Conservation (phyloP, 2,113 vertebrate genomes). For the Phylloscopus trochilus region DNA sequence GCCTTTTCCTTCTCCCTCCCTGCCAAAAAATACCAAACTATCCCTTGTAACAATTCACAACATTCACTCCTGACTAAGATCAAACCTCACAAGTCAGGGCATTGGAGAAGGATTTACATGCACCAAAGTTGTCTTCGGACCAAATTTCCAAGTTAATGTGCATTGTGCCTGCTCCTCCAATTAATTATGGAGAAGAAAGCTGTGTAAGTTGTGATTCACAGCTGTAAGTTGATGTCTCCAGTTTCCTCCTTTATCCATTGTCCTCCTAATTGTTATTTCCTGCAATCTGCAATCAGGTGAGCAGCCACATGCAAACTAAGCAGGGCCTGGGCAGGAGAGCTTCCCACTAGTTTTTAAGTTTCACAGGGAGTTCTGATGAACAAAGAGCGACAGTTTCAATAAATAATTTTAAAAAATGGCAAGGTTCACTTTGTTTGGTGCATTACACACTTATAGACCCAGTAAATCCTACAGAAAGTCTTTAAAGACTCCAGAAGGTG, state of each 20-base stretch:
- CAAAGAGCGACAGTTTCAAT: slow-evolving; percentile 58
- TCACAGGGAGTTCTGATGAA: slow-evolving; percentile 48
- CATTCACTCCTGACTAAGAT: not conserved
- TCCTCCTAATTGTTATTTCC: slow-evolving; percentile 67
- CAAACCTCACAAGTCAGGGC: not conserved
- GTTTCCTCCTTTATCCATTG: slow-evolving; percentile 50
- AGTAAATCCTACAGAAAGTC: slow-evolving; percentile 21
- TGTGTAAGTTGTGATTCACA: slow-evolving; percentile 61
- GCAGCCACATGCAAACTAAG: slow-evolving; percentile 67
- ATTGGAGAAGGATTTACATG: not conserved
- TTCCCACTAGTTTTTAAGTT: slow-evolving; percentile 53
- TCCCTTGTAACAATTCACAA: not conserved
- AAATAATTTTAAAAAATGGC: slow-evolving; percentile 33
- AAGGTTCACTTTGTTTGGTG: slow-evolving; percentile 46
- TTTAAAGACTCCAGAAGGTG: not conserved
- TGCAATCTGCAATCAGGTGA: not conserved
- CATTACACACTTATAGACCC: slow-evolving; percentile 40
- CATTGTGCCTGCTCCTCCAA: slow-evolving; percentile 47
- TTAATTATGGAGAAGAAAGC: slow-evolving; percentile 63
- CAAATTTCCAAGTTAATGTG: slow-evolving; percentile 23
- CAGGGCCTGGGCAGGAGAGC: slow-evolving; percentile 46
- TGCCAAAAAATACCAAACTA: not conserved
- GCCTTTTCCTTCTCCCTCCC: not conserved
- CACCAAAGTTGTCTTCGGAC: not conserved
- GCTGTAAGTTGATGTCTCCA: slow-evolving; percentile 53